Percentiles rank a stretch among this genome's conserved stretches.
phyloP scores from a whole-genome alignment of 2,797 vertebrate genomes.

The Fratercula arctica region DNA sequence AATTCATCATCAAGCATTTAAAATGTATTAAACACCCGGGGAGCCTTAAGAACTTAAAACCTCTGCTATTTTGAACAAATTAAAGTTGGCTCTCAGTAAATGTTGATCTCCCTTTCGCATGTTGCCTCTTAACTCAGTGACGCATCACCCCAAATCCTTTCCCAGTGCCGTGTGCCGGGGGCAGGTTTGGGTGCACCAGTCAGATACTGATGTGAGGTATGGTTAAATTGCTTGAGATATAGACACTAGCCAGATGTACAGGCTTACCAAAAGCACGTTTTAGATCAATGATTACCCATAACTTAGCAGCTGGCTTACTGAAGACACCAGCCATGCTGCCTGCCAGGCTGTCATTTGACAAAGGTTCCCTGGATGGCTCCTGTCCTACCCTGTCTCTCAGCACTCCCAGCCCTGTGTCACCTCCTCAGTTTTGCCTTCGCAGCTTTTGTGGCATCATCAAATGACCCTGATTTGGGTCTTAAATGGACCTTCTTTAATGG shows the following conservation, averaged over 20 bases:
- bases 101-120: background rate
- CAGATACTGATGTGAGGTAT: background rate
- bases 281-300: background rate
- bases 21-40: background rate
- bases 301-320: background rate
- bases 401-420: fast-evolving
- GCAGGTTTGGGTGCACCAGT: background rate
- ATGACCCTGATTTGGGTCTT: background rate
- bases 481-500: background rate
- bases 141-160: background rate
- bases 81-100: background rate
- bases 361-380: background rate
- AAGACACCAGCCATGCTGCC: background rate
- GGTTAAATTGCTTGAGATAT: background rate
- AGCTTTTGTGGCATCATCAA: background rate
- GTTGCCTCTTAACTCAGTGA: background rate
- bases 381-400: background rate
- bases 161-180: background rate
- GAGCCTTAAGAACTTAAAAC: background rate
- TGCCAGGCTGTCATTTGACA: background rate
- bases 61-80: background rate
- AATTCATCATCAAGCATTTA: background rate
- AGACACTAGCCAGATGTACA: background rate
- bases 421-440: background rate
- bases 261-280: background rate